Evolutionary conservation across 1,140 invertebrate species (phyloP).

Genomic region (Drosophila malerkotliana): DNA sequence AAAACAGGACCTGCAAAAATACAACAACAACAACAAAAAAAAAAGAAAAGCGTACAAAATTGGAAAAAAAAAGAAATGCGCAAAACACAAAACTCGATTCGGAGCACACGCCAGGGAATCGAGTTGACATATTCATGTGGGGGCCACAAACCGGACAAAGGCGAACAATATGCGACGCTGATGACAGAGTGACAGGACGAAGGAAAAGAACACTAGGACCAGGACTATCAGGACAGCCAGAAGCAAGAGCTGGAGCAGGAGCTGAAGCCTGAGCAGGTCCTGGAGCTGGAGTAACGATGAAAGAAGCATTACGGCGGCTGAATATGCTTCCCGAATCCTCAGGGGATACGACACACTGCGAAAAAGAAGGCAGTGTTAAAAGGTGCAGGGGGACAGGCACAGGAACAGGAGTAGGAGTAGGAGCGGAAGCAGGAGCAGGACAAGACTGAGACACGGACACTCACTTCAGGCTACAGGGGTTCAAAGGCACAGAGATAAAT

Average conservation of each 20-base stretch:
- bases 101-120: slow-evolving; percentile 39
- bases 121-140: slow-evolving; percentile 53
- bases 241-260: not conserved
- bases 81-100: slow-evolving; percentile 24
- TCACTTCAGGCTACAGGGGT: slow-evolving; percentile 21
- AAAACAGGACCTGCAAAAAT: slow-evolving; percentile 11
- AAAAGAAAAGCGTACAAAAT: not conserved
- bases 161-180: slow-evolving; percentile 45
- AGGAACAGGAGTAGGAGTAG: not conserved
- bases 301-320: slow-evolving; percentile 66
- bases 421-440: slow-evolving; percentile 3
- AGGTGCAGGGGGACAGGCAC: not conserved
- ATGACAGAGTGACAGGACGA: slow-evolving; percentile 56
- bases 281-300: slow-evolving; percentile 51
- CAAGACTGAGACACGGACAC: slow-evolving; percentile 34
- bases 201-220: slow-evolving; percentile 23
- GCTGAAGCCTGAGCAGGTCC: slow-evolving; percentile 9
- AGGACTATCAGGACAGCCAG: not conserved
- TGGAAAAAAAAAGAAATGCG: slow-evolving; percentile 1
- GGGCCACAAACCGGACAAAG: slow-evolving; percentile 33
- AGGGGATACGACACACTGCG: slow-evolving; percentile 38
- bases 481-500: slow-evolving; percentile 9
- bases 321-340: slow-evolving; percentile 58
- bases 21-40: too few species aligned
- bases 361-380: not conserved